Evolutionary conservation across 2,888 invertebrate genomes (phyloP), one percentile per base, ranked within the genome.

Genomic region (Eudasyphora cyanicolor): DNA sequence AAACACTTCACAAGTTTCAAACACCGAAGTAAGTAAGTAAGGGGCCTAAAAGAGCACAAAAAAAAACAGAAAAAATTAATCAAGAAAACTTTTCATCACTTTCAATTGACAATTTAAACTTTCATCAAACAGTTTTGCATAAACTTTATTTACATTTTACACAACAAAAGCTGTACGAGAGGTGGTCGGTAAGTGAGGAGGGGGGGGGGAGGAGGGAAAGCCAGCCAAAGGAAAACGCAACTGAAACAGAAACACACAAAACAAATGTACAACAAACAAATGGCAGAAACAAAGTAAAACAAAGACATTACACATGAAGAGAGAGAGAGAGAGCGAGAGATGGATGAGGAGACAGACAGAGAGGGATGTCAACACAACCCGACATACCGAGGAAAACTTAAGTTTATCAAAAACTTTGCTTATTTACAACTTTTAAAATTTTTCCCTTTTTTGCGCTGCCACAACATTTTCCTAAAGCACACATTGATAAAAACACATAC

Each of bases 21-120:
- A 86, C 86, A 86, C 81, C 54, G 21, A 62, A n/a, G 32, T 6
- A 17, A 62, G 17, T 17, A n/a, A 32, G 17, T 51, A 17, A 62
- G 32, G 35, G 19, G 62, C 29, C n/a, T 60, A 17, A 29, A 29
- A 4, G 60, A 42, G 8, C 38, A 17, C 12, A 14, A 60, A n/a
- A 21, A 60, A 54, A 4, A 64, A 38, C 10, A 10, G 21, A 64
- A 87, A 89, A 89, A 89, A 90, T 90, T 90, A 90, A 90, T 90
- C 89, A 90, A 90, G 78, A 90, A 90, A 90, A 90, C 87, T 90
- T 89, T 90, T 88, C 88, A 90, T 90, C 90, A 90, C 90, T 90
- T 89, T 90, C 89, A 90, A 90, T 90, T 90, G 90, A 90, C 90
- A 90, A 90, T 90, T 90, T 90, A 89, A 90, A 90, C 89, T 90